These are phyloP conservation scores for Enteromius unitaeniatus DNA, from an alignment of 2,797 vertebrate genomes.

Conservation along the genomic window DNA sequence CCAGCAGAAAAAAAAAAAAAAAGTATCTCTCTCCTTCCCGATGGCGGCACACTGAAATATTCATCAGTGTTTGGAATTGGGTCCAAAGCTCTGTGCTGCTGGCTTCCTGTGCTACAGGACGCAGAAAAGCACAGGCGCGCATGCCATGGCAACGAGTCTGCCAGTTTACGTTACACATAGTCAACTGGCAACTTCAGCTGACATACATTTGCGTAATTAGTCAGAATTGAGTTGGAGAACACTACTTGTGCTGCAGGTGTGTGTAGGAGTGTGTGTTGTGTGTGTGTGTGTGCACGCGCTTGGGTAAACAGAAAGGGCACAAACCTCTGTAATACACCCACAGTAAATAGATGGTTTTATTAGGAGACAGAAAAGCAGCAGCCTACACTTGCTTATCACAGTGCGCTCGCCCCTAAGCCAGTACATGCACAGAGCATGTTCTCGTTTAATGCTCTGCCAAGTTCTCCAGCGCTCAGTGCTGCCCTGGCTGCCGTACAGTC, in stretches of 20 bases:
- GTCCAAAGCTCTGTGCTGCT: constrained; percentile 68
- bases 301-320: constrained; percentile 29
- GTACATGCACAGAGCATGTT: constrained; percentile 62
- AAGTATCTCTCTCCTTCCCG: constrained; percentile 50
- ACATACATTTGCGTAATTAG: constrained; percentile 44
- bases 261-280: constrained; percentile 7
- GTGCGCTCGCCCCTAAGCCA: constrained; percentile 58
- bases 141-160: constrained; percentile 6
- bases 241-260: constrained; percentile 34
- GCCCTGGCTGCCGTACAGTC: constrained; percentile 58
- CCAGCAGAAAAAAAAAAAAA: constrained; percentile 52
- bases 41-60: constrained; percentile 69
- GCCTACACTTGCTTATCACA: constrained; percentile 61
- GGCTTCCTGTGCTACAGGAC: constrained; percentile 35
- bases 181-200: constrained; percentile 36
- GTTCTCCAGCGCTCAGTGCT: constrained; percentile 60
- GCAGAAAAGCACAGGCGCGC: constrained; percentile 6
- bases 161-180: constrained; percentile 32
- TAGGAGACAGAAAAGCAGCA: constrained; percentile 37
- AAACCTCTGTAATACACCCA: constrained; percentile 36
- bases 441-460: constrained; percentile 74
- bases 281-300: not conserved
- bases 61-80: constrained; percentile 69
- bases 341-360: constrained; percentile 38
- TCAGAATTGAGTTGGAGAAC: constrained; percentile 14